A percentile compares a stretch with the other conserved stretches of the same genome.
These are phyloP conservation scores for Peromyscus eremicus DNA, from an alignment of 2,797 vertebrate genomes.

Conservation along the genomic window DNA sequence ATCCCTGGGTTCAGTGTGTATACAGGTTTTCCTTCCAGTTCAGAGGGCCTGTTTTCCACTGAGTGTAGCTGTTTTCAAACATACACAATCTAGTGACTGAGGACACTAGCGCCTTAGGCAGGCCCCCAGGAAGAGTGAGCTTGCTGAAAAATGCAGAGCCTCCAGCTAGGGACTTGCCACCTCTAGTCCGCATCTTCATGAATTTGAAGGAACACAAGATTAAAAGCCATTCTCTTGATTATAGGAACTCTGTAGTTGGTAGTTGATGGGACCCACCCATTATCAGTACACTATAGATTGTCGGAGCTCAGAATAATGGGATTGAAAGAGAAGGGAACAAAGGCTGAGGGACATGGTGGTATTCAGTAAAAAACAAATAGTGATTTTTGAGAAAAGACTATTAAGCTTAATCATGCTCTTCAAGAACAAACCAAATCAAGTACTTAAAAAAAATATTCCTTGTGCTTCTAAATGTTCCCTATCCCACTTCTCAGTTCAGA, in stretches of 20 bases:
- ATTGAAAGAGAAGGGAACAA: neutral
- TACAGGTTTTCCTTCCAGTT: neutral
- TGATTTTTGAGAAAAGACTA: slow-evolving; percentile 45
- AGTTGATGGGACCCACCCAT: neutral
- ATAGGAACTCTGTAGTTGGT: neutral
- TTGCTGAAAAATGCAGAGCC: slow-evolving; percentile 38
- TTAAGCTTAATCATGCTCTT: neutral
- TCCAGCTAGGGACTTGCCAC: slow-evolving; percentile 25
- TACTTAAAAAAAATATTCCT: neutral
- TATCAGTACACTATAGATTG: neutral
- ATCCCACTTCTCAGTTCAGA: neutral
- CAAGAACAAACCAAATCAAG: slow-evolving; percentile 18
- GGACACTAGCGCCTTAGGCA: neutral
- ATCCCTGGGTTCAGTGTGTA: neutral
- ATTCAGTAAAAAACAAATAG: neutral
- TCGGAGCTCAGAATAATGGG: neutral
- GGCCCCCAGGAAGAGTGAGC: neutral
- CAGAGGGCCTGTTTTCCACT: neutral
- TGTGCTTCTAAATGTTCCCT: slow-evolving; percentile 20
- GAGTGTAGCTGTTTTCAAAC: neutral
- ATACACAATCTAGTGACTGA: neutral
- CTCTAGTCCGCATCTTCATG: neutral
- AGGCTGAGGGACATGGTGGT: neutral
- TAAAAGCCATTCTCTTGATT: slow-evolving; percentile 14
- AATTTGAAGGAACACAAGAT: neutral